Base-by-base conservation (phyloP, 2,888 invertebrate species). In the Tetragnatha montana region DNA sequence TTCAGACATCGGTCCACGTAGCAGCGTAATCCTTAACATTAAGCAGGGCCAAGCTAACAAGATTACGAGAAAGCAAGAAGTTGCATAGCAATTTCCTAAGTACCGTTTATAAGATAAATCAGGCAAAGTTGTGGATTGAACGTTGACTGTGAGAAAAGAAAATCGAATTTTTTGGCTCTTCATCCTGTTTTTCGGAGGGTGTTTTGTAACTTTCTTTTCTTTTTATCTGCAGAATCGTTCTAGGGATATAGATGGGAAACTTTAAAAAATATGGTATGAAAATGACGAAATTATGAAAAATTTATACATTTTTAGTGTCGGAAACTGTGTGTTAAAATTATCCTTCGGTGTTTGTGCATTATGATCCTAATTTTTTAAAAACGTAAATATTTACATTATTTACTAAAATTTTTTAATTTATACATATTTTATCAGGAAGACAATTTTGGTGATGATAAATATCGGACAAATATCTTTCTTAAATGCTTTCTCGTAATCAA, bases 221-320 rank as follows among this genome's bases (percentile, higher is more conserved):
- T 1, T 6, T 21, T 71, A 19, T 21, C 71, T 60, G 0, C 51
- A 51, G 6, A n/a, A 19, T 6, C 10, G 10, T 71, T 71, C 70
- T 21, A 71, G 75, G 75, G 75, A 76, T 69, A 83, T 75, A 83
- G 60, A 19, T 47, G 47, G 35, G 83, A 68, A 47, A 70, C 71
- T 71, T 71, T 71, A 21, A 84, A 79, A 76, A 76, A 85, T 84
- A 78, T 76, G 84, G 35, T 8, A 3, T 10, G 81, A 74, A 84
- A 82, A 22, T 70, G 60, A 71, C 50, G 81, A 19, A 35, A 35
- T 71, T 78, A 87, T 81, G 76, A 50, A 51, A 89, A 85, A 89
- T 89, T 84, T 73, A 89, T 89, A 68, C 19, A 75, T 80, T 76
- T 84, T 89, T 89, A 89, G 84, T 84, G 84, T 73, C n/a, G n/a